Percentiles rank a stretch among this genome's conserved stretches.
phyloP scores from a whole-genome alignment of 2,797 vertebrate genomes.

The Salarias fasciatus region DNA sequence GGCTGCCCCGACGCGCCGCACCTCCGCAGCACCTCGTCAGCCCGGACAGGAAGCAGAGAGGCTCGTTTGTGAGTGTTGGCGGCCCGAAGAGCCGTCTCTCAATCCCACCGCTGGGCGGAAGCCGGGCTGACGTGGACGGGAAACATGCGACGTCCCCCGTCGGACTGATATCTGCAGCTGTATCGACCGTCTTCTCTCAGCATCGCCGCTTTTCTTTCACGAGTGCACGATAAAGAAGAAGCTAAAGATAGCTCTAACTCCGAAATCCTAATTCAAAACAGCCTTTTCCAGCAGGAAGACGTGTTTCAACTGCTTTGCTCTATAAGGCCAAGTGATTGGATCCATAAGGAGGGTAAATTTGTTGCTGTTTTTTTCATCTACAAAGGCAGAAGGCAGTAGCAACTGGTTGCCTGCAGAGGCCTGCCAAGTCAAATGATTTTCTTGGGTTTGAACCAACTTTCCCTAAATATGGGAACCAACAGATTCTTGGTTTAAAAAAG shows the following conservation, averaged over 20 bases:
- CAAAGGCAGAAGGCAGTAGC: constrained; percentile 84
- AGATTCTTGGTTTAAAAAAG: constrained; percentile 70
- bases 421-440: constrained; percentile 85
- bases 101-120: constrained; percentile 39
- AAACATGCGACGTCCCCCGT: constrained; percentile 44
- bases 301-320: constrained; percentile 62
- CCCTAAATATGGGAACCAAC: constrained; percentile 78
- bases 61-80: constrained; percentile 68
- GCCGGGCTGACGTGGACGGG: constrained; percentile 29
- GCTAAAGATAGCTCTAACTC: constrained; percentile 60
- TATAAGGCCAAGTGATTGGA: constrained; percentile 62
- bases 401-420: constrained; percentile 72
- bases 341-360: constrained; percentile 81
- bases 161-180: constrained; percentile 51
- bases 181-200: constrained; percentile 61
- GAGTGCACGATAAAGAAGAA: not conserved
- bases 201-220: constrained; percentile 57
- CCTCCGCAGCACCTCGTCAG: constrained; percentile 57
- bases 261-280: constrained; percentile 73
- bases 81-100: constrained; percentile 43
- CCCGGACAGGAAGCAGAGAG: constrained; percentile 51
- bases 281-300: constrained; percentile 52
- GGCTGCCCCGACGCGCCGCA: constrained; percentile 46
- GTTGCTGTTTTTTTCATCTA: constrained; percentile 86
- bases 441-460: constrained; percentile 82